Percentiles rank a stretch among this genome's conserved stretches.
These are phyloP conservation scores for Edolisoma coerulescens DNA, from an alignment of 2,113 vertebrate species.

Conservation along the genomic window DNA sequence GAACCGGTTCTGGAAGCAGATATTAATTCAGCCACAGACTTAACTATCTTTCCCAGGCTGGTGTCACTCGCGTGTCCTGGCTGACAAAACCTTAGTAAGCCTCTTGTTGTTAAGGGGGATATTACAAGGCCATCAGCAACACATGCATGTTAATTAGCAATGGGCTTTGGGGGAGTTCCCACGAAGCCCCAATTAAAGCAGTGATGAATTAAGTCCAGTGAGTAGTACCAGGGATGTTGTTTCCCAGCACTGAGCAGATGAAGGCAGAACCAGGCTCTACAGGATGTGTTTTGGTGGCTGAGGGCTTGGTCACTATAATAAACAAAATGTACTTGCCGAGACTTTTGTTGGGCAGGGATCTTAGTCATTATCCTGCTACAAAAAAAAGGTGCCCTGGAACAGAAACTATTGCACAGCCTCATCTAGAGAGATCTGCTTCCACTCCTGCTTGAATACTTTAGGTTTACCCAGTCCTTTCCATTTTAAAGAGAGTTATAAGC, in stretches of 20 bases:
- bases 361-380: background rate
- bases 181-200: background rate
- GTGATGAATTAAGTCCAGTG: background rate
- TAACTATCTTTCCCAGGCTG: background rate
- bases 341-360: background rate
- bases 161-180: background rate
- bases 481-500: background rate
- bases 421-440: background rate
- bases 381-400: background rate
- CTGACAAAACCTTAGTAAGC: conserved; percentile 32
- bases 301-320: background rate
- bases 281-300: conserved; percentile 13
- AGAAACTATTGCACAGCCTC: background rate
- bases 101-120: background rate
- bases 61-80: background rate
- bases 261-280: background rate
- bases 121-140: background rate
- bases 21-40: background rate
- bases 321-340: background rate
- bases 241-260: background rate
- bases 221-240: background rate
- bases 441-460: background rate
- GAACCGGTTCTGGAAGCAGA: conserved; percentile 18
- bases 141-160: background rate
- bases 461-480: background rate